Percentiles rank a stretch among this genome's conserved stretches.
Evolutionary conservation across 1,140 invertebrate species (phyloP).

Genomic region (Teleopsis dalmanni): DNA sequence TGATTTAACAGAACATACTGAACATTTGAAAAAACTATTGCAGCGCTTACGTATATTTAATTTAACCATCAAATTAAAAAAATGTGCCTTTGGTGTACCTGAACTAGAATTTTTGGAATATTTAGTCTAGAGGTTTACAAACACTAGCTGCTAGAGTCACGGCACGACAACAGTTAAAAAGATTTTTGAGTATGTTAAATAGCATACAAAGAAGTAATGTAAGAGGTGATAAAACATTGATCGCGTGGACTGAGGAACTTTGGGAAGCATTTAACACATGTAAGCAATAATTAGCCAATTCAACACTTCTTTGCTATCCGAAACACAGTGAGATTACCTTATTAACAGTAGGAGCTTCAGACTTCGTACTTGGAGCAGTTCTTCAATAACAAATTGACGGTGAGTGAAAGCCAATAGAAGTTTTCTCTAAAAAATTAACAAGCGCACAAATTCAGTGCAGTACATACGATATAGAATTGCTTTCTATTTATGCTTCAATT

Average conservation of each 20-base stretch:
- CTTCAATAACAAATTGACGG: background rate
- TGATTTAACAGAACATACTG: conserved; percentile 23
- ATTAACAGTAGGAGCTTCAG: background rate
- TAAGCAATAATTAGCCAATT: background rate
- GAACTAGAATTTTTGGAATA: conserved; percentile 22
- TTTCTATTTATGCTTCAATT: background rate
- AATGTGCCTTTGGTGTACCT: conserved; percentile 23
- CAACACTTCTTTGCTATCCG: background rate
- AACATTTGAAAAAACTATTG: conserved; percentile 22
- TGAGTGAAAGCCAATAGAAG: background rate
- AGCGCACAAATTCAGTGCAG: background rate
- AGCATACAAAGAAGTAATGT: background rate
- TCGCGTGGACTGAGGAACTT: background rate
- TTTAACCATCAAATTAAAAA: conserved; percentile 21
- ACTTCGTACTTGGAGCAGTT: background rate
- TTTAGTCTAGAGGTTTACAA: background rate
- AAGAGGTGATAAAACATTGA: background rate
- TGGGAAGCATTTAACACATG: background rate
- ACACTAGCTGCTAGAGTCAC: background rate
- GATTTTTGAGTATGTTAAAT: background rate
- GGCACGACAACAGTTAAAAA: background rate
- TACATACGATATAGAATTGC: conserved; percentile 1
- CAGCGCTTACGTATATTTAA: conserved; percentile 16
- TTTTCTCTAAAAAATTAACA: background rate
- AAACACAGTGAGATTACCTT: background rate